A percentile compares a stretch with the other conserved stretches of the same genome.
phyloP scores from a whole-genome alignment of 2,888 invertebrate genomes.

The Drymonia ruficornis region DNA sequence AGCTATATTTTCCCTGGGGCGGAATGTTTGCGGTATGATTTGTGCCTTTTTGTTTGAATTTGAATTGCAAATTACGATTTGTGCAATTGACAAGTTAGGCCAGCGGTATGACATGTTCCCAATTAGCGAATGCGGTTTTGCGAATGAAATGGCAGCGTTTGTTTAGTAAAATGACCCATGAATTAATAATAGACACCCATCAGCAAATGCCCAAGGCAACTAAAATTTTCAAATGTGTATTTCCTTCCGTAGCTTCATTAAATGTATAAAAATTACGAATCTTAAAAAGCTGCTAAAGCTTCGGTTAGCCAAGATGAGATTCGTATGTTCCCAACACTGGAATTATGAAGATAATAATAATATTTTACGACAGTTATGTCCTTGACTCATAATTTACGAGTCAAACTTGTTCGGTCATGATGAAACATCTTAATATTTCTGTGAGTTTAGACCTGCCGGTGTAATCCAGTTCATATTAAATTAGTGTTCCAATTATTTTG shows the following conservation, averaged over 20 bases:
- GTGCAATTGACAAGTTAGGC: not conserved
- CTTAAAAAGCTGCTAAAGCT: too few relatives aligned
- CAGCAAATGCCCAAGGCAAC: too few relatives aligned
- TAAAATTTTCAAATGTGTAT: too few relatives aligned
- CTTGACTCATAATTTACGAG: conserved; percentile 6
- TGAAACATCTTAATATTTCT: not conserved
- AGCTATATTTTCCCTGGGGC: not conserved
- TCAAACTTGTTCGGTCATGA: conserved; percentile 3
- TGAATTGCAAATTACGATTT: not conserved
- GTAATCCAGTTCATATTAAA: not conserved
- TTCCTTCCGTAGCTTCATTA: too few relatives aligned
- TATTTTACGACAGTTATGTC: conserved; percentile 1
- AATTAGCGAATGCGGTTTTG: not conserved
- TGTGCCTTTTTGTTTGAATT: not conserved
- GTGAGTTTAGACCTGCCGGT: not conserved
- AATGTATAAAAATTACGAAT: too few relatives aligned
- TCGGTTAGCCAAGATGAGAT: not conserved
- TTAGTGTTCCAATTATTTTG: not conserved
- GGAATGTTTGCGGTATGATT: not conserved
- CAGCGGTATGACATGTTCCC: not conserved
- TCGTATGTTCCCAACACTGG: not conserved
- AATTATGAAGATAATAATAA: not conserved
- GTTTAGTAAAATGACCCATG: too few relatives aligned
- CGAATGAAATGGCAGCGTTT: not conserved
- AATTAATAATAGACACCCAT: too few relatives aligned